Evolutionary conservation across 2,888 invertebrate genomes (phyloP), one percentile per base, ranked within the genome.

Genomic region (Dasypolia templi): DNA sequence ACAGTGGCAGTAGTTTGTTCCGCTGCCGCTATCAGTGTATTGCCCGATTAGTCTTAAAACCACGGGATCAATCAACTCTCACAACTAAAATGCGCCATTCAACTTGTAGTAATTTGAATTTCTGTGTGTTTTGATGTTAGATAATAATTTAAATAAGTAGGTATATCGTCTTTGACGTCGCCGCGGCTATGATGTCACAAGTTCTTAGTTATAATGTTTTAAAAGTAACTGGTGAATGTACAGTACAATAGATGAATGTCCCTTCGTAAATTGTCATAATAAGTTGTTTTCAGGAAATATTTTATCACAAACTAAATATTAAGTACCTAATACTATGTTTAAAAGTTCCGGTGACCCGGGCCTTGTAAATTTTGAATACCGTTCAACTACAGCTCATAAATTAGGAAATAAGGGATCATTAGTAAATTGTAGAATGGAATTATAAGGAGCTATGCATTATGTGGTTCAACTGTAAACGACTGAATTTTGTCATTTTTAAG

Each of bases 151-250:
- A 75, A 64, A 64, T 75, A 85, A 65, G 29, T 75, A 85, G 62
- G 29, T 66, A 63, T 68, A 71, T 44, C 49, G 72, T 71, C 70
- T 71, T 75, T 72, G 67, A 62, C 35, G 66, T 67, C 58, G 29
- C 26, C 22, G 81, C n/a, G 83, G 77, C 79, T 85, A 76, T 76
- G 71, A 76, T 65, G 71, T 82, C 75, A 72, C 73, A 79, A 75
- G 17, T 72, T 72, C 26, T 81, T 73, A 73, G 66, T 84, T 76
- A 68, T 53, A 73, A 73, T 74, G 53, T 84, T 68, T 77, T 78
- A 71, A 77, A n/a, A 65, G 49, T 65, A 72, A 62, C 59, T 70
- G 66, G 19, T 65, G 70, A 66, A 46, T 56, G 70, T 68, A 61
- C n/a, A 5, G 35, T 39, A 39, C 53, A 72, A 62, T 74, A 64